Conservation (phyloP, 2,888 invertebrate genomes). For the Coenonympha glycerion region DNA sequence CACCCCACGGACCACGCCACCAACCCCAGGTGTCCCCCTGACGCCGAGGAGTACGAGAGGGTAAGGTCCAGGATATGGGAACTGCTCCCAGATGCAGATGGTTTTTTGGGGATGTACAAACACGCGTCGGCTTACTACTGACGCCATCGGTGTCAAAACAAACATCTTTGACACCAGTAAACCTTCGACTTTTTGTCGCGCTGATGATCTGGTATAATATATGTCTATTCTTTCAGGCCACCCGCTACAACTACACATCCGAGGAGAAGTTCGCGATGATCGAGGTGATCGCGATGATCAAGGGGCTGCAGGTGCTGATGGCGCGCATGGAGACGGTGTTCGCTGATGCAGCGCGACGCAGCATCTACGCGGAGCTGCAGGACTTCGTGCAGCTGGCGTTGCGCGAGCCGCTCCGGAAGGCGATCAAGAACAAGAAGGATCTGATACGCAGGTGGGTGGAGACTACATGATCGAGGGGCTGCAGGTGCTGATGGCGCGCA, state of each 20-base stretch:
- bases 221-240: slow-evolving; percentile 78
- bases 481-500: slow-evolving; percentile 96
- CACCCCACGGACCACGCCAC: slow-evolving; percentile 98
- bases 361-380: slow-evolving; percentile 97
- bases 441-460: slow-evolving; percentile 86
- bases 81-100: no score
- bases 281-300: slow-evolving; percentile 99
- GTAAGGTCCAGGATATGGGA: slow-evolving; percentile 57
- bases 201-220: no score
- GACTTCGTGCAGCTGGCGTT: slow-evolving; percentile 94
- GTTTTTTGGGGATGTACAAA: no score
- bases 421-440: slow-evolving; percentile 98
- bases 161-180: no score
- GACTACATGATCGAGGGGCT: slow-evolving; percentile 98
- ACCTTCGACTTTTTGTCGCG: no score
- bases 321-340: slow-evolving; percentile 96
- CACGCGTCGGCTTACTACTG: no score
- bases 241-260: slow-evolving; percentile 96
- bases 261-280: slow-evolving; percentile 98
- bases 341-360: slow-evolving; percentile 75
- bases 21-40: slow-evolving; percentile 94
- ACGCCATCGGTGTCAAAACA: no score
- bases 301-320: slow-evolving; percentile 97
- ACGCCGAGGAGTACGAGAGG: slow-evolving; percentile 98
- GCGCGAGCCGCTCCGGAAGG: slow-evolving; percentile 94